These are phyloP conservation scores for Falco naumanni DNA, from an alignment of 2,797 vertebrate genomes.

Conservation along the genomic window DNA sequence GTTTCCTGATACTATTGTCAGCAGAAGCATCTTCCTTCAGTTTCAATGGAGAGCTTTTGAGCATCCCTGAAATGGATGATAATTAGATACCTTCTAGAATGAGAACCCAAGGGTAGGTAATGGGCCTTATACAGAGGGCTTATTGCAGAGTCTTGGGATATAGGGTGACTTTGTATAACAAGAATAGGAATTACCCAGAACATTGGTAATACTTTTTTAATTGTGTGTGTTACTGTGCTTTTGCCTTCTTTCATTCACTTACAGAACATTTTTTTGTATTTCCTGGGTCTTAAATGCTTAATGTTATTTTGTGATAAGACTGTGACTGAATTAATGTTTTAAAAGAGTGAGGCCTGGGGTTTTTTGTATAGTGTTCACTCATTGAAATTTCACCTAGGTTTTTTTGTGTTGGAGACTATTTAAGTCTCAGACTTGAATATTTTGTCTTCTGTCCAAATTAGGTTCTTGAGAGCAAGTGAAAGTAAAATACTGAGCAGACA, in stretches of 20 bases:
- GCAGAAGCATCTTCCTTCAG: not conserved
- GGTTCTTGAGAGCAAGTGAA: not conserved
- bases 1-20: not conserved
- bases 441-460: not conserved
- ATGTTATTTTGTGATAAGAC: not conserved
- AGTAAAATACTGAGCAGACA: not conserved
- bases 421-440: not conserved
- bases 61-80: not conserved
- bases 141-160: not conserved
- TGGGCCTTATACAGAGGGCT: not conserved
- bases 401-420: not conserved
- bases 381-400: not conserved
- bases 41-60: not conserved
- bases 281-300: not conserved
- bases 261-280: not conserved
- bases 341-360: not conserved
- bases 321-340: not conserved
- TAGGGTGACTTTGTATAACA: not conserved
- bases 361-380: not conserved
- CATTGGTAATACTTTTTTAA: not conserved
- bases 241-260: not conserved
- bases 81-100: not conserved
- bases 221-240: not conserved
- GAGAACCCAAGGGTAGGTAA: not conserved
- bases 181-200: not conserved